phyloP scores from a whole-genome alignment of 2,888 invertebrate genomes.

The Coecobrya sp. region DNA sequence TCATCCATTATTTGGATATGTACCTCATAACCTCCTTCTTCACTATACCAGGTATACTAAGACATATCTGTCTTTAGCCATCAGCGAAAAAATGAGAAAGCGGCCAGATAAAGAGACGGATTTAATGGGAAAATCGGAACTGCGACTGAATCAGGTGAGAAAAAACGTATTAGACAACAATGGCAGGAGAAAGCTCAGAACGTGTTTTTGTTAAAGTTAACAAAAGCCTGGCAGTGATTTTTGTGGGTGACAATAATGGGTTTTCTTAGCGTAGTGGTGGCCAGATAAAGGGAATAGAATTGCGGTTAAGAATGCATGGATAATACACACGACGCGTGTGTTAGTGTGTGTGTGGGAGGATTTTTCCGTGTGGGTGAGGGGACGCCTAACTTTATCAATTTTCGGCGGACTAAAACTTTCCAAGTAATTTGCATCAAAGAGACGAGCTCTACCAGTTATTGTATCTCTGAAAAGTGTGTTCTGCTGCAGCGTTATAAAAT shows the following conservation, averaged over 20 bases:
- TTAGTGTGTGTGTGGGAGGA: no score
- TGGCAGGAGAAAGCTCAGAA: not conserved
- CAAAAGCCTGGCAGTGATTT: not conserved
- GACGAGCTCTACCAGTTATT: no score
- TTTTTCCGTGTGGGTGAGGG: no score
- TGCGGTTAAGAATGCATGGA: no score
- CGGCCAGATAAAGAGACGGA: not conserved
- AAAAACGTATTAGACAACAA: not conserved
- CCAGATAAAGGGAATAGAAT: no score
- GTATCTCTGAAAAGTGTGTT: no score
- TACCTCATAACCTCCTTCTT: not conserved
- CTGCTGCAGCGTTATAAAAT: no score
- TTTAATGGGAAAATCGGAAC: not conserved
- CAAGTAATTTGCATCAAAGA: no score
- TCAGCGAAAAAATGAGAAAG: not conserved
- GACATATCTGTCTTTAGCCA: not conserved
- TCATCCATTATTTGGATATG: conserved; percentile 57
- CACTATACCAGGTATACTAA: not conserved
- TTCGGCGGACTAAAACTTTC: no score
- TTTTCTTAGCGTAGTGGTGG: not conserved
- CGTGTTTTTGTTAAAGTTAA: not conserved
- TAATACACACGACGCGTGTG: no score
- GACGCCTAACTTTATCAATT: no score
- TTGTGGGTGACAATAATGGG: not conserved
- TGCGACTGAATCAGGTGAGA: not conserved